Evolutionary conservation across 2,888 invertebrate genomes (phyloP).

Genomic region (Nemoura dubitans): DNA sequence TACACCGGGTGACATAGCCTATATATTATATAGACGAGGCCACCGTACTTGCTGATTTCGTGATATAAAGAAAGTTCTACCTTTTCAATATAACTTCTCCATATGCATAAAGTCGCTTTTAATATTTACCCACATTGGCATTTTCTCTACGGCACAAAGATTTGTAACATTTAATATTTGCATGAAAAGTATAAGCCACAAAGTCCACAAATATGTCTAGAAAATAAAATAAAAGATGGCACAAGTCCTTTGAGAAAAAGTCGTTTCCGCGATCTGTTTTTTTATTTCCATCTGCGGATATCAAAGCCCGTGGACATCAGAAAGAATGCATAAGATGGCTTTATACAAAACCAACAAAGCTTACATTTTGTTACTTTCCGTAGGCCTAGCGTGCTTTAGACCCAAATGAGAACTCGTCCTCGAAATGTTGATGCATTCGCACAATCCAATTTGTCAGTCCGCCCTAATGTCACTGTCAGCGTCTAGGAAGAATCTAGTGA

Average conservation of each 20-base stretch:
- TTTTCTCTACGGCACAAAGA: neutral
- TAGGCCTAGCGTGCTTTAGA: neutral
- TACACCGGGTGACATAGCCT: too few relatives aligned
- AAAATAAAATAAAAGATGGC: neutral
- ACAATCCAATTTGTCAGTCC: neutral
- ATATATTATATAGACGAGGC: too few relatives aligned
- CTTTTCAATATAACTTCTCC: neutral
- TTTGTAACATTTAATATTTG: constrained; percentile 3
- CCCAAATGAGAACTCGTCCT: neutral
- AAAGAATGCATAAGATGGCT: neutral
- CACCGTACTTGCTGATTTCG: too few relatives aligned
- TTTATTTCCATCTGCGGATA: neutral
- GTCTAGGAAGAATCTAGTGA: neutral
- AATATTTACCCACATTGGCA: neutral
- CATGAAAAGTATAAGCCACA: neutral
- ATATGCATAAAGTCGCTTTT: neutral
- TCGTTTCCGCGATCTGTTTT: neutral
- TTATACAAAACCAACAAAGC: neutral
- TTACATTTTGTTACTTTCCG: neutral
- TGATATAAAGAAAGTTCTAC: neutral
- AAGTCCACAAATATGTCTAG: neutral
- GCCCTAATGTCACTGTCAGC: neutral
- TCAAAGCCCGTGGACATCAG: neutral
- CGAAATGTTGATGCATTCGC: neutral
- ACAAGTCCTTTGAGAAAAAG: neutral